Base-by-base conservation (phyloP, 2,888 invertebrate species). In the Volucella zonaria region DNA sequence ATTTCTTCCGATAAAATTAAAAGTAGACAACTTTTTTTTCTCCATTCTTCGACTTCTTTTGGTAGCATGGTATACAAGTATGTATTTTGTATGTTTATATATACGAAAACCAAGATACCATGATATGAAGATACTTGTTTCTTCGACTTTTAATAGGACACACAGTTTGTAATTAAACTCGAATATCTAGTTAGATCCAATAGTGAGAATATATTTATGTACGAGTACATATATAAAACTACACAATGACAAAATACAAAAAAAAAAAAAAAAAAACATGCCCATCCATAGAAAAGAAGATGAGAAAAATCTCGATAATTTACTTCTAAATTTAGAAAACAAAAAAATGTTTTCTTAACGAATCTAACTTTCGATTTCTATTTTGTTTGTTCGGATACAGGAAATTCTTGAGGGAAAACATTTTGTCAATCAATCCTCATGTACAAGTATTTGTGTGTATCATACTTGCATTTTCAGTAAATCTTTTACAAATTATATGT, bases 321-420 rank as follows among this genome's bases (percentile, higher is more conserved):
- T 62, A 73, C 71, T 82, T 82, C 67, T 82, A 67, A 67, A 73
- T 73, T 67, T 61, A 82, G 77, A 82, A 73, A 77, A 58, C 45
- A 3, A 31, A 31, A n/a, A 31, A 31, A 23, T 71, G 54, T 42
- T 8, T 71, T 71, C 14, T 23, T 8, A 58, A 38, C 38, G 12
- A 38, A 14, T 58, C 31, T 51, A 56, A 70, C 73, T 73, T 68
- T 75, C 70, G 76, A 59, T 68, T 68, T 81, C 56, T 70, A 15
- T 61, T 74, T 64, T 64, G 62, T 70, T 62, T 71, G 62, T 62
- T 58, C 11, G 31, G n/a, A 74, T 58, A 59, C 43, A 80, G 75
- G 75, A 64, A 75, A 75, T 80, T 54, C 18, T 74, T 64, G 59
- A 45, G 58, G 31, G 54, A 51, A 75, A 58, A 42, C 58, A 42